Conservation (phyloP, 2,888 invertebrate genomes). For the Rugalucina vietnamica region DNA sequence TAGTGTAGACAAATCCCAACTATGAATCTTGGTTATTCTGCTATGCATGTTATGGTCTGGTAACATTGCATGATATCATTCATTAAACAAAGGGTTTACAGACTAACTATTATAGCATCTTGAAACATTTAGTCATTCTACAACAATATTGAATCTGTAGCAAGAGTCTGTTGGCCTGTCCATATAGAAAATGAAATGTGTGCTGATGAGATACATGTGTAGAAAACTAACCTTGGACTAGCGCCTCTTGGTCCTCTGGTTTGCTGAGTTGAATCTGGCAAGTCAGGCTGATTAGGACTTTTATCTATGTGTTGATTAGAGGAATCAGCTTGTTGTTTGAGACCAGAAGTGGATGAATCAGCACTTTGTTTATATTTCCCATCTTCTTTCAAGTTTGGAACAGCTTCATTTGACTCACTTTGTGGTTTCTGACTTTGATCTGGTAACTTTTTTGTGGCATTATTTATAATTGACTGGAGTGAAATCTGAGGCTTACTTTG, state of each 20-base stretch:
- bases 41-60: no score
- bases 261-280: background rate
- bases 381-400: constrained; percentile 47
- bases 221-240: background rate
- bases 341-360: background rate
- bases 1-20: no score
- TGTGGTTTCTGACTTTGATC: background rate
- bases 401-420: background rate
- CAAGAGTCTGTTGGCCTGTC: no score
- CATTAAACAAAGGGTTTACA: no score
- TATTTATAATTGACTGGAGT: background rate
- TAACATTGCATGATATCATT: no score
- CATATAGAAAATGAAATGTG: no score
- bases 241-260: background rate
- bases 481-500: background rate
- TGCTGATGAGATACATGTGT: no score
- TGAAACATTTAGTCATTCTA: no score
- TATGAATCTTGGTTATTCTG: no score
- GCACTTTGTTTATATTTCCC: constrained; percentile 27
- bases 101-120: no score
- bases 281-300: background rate
- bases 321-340: constrained; percentile 1
- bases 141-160: no score
- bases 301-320: background rate
- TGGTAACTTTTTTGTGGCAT: background rate